Percentiles rank a stretch among this genome's conserved stretches.
Evolutionary conservation across 2,888 invertebrate genomes (phyloP).

Genomic region (Trichogramma evanescens): DNA sequence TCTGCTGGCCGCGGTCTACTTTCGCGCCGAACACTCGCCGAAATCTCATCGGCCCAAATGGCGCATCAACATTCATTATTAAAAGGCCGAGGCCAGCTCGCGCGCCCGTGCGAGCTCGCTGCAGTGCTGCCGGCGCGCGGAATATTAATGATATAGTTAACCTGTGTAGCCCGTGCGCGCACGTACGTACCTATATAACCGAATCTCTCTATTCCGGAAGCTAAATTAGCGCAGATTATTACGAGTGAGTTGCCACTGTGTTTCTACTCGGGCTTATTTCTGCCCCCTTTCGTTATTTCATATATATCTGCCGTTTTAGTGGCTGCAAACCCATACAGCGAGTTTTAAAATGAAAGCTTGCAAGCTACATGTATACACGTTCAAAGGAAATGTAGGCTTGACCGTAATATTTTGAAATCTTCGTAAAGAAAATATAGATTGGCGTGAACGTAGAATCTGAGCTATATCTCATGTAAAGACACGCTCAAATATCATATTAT

Average conservation of each 20-base stretch:
- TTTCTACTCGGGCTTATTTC: constrained; percentile 14
- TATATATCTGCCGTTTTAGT: no score
- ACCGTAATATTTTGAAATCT: no score
- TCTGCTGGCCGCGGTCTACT: constrained; percentile 31
- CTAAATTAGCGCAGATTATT: constrained; percentile 47
- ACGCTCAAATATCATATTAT: no score
- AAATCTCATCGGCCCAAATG: constrained; percentile 48
- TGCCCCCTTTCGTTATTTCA: neutral
- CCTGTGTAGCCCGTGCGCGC: constrained; percentile 15
- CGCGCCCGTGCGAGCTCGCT: no score
- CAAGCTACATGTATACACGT: no score
- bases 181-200: no score
- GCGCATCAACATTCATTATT: constrained; percentile 48
- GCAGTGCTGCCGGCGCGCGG: constrained; percentile 24
- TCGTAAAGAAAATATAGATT: no score
- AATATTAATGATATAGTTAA: constrained; percentile 47
- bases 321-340: no score
- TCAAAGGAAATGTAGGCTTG: no score
- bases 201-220: constrained; percentile 37
- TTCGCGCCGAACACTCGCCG: constrained; percentile 39
- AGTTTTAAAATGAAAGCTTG: no score
- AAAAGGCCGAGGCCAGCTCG: constrained; percentile 28
- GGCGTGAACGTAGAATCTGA: no score
- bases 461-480: no score
- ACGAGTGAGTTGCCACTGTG: constrained; percentile 39